Evolutionary conservation across 2,113 vertebrate species (phyloP).

Genomic region (Pyxicephalus adspersus): DNA sequence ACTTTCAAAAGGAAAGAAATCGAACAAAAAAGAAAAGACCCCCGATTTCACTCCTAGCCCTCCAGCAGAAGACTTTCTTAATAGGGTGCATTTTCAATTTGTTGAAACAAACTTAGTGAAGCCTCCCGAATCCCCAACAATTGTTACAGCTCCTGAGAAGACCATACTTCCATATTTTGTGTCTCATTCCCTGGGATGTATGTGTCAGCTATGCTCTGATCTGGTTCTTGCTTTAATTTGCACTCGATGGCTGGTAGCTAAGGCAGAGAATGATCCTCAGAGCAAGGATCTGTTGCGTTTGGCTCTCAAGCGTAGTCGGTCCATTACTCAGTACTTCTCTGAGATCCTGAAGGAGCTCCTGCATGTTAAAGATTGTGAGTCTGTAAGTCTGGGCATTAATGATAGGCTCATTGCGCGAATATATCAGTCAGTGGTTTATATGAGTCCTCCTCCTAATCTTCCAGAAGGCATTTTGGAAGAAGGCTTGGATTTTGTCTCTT

Average conservation of each 20-base stretch:
- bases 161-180: slow-evolving; percentile 73
- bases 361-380: not conserved
- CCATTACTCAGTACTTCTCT: slow-evolving; percentile 35
- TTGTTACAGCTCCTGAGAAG: slow-evolving; percentile 66
- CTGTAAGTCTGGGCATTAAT: slow-evolving; percentile 58
- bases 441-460: slow-evolving; percentile 59
- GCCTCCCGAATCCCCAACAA: slow-evolving; percentile 69
- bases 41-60: accelerated
- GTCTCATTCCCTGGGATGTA: slow-evolving; percentile 69
- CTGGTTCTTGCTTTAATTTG: slow-evolving; percentile 72
- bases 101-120: slow-evolving; percentile 59
- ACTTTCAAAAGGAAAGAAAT: slow-evolving; percentile 72
- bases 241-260: slow-evolving; percentile 78
- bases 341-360: slow-evolving; percentile 30
- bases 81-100: slow-evolving; percentile 64
- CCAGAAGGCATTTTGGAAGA: slow-evolving; percentile 66
- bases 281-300: slow-evolving; percentile 66
- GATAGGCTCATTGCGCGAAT: slow-evolving; percentile 73
- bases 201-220: slow-evolving; percentile 79
- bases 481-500: slow-evolving; percentile 73
- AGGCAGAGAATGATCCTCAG: slow-evolving; percentile 62
- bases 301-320: slow-evolving; percentile 67
- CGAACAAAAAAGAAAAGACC: slow-evolving; percentile 49
- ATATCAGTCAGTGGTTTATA: slow-evolving; percentile 73
- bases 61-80: slow-evolving; percentile 70